Percentiles rank a stretch among this genome's conserved stretches.
Evolutionary conservation across 1,140 invertebrate species (phyloP).

Genomic region (Brachionus plicatilis): DNA sequence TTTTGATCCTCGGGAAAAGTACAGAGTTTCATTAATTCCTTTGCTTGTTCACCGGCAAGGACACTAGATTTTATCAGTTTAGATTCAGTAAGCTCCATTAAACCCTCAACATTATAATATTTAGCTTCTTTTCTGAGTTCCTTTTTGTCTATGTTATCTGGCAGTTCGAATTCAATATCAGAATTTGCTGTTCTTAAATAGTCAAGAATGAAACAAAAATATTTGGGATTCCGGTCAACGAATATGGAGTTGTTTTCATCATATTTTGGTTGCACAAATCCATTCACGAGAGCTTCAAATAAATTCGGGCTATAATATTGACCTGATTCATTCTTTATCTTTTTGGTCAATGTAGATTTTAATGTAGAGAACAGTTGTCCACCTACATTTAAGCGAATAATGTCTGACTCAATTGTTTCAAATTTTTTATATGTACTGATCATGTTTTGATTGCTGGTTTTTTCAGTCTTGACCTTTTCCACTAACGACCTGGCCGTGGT

Average conservation of each 20-base stretch:
- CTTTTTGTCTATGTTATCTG: slow-evolving; percentile 1
- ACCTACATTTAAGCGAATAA: slow-evolving; percentile 8
- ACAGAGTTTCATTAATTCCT: neutral
- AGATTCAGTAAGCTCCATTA: neutral
- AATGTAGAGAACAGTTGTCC: neutral
- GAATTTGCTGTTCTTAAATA: slow-evolving; percentile 9
- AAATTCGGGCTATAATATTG: neutral
- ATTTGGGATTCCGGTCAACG: slow-evolving; percentile 10
- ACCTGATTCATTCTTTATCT: neutral
- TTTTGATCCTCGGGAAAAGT: neutral
- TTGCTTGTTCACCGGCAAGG: neutral
- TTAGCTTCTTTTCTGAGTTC: slow-evolving; percentile 14
- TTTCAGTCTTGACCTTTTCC: neutral
- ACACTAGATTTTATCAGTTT: neutral
- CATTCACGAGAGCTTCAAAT: neutral
- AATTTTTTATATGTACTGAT: slow-evolving; percentile 17
- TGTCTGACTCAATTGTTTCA: neutral
- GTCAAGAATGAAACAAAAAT: slow-evolving; percentile 12
- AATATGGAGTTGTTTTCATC: slow-evolving; percentile 3
- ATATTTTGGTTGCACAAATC: neutral
- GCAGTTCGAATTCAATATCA: neutral
- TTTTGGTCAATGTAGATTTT: slow-evolving; percentile 10
- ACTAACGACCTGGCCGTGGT: neutral
- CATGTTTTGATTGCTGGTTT: neutral
- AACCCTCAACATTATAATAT: slow-evolving; percentile 20